Percentiles rank a stretch among this genome's conserved stretches.
These are phyloP conservation scores for Drosophila macrospina DNA, from an alignment of 2,888 invertebrate species.

Conservation along the genomic window DNA sequence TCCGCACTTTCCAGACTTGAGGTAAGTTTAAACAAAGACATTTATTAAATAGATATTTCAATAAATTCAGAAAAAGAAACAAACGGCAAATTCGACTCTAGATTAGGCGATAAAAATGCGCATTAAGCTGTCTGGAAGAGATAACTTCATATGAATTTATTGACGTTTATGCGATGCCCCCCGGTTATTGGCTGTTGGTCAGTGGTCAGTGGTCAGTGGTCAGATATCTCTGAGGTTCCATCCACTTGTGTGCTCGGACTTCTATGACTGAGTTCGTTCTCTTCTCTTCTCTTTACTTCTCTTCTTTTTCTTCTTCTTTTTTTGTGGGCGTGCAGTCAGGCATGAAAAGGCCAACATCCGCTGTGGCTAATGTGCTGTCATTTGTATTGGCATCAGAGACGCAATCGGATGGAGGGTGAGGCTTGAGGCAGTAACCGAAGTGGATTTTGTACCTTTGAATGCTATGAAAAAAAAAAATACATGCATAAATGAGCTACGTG, in stretches of 20 bases:
- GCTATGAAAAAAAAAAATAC: slow-evolving; percentile 55
- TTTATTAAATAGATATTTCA: slow-evolving; percentile 41
- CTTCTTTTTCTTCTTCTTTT: slow-evolving; percentile 3
- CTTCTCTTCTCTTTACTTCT: not conserved
- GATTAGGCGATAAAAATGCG: slow-evolving; percentile 73
- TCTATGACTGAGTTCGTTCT: slow-evolving; percentile 19
- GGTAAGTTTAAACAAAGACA: slow-evolving; percentile 58
- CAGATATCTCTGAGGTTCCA: slow-evolving; percentile 48
- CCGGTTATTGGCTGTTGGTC: slow-evolving; percentile 27
- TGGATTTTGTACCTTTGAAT: slow-evolving; percentile 63
- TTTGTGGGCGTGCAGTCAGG: slow-evolving; percentile 55
- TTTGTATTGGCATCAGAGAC: slow-evolving; percentile 46
- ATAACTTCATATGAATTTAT: slow-evolving; percentile 79
- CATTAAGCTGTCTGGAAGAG: slow-evolving; percentile 79
- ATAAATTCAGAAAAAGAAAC: slow-evolving; percentile 25
- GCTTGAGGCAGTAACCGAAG: slow-evolving; percentile 21
- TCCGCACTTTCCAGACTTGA: slow-evolving; percentile 37
- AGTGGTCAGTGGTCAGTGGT: slow-evolving; percentile 43
- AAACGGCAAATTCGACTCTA: slow-evolving; percentile 56
- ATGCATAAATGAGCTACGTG: slow-evolving; percentile 80
- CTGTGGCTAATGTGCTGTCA: slow-evolving; percentile 75
- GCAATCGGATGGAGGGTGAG: not conserved
- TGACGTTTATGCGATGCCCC: slow-evolving; percentile 60
- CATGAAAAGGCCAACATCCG: slow-evolving; percentile 79
- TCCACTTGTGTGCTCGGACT: slow-evolving; percentile 59